Conservation (phyloP, 2,113 vertebrate genomes). For the Oryctolagus cuniculus region DNA sequence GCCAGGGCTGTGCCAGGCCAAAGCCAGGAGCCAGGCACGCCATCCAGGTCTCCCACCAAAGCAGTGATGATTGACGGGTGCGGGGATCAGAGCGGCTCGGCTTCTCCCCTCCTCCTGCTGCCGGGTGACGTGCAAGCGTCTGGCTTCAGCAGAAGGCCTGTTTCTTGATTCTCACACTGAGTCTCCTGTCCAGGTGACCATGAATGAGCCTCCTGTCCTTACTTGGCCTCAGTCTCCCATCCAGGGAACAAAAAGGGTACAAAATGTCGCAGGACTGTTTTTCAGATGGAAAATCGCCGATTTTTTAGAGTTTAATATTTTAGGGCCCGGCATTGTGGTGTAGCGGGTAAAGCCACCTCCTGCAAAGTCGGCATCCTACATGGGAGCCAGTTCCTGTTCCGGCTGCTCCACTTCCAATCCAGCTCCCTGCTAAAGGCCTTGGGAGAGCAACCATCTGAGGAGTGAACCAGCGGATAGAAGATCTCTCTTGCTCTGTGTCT, state of each 20-base stretch:
- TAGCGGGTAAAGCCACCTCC: too few relatives aligned
- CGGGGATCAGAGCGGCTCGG: neutral
- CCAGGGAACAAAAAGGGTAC: neutral
- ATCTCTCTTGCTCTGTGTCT: too few relatives aligned
- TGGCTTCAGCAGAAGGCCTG: neutral
- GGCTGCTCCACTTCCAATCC: too few relatives aligned
- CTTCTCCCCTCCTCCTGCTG: neutral
- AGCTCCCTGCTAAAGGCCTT: too few relatives aligned
- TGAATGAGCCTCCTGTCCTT: neutral
- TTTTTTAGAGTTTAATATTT: neutral
- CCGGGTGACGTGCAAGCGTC: neutral
- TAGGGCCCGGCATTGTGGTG: too few relatives aligned
- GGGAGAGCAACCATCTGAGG: too few relatives aligned
- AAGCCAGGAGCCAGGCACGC: too few relatives aligned
- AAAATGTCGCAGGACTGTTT: neutral
- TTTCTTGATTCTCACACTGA: neutral
- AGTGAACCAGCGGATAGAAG: too few relatives aligned
- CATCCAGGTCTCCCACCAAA: too few relatives aligned
- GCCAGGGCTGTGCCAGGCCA: too few relatives aligned
- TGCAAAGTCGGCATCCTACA: too few relatives aligned
- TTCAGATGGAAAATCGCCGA: neutral
- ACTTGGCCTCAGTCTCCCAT: neutral
- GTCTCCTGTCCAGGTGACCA: fast-evolving
- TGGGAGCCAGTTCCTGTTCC: too few relatives aligned
- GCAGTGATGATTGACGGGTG: neutral